phyloP scores from a whole-genome alignment of 2,113 vertebrate species.

The Symphodus melops region DNA sequence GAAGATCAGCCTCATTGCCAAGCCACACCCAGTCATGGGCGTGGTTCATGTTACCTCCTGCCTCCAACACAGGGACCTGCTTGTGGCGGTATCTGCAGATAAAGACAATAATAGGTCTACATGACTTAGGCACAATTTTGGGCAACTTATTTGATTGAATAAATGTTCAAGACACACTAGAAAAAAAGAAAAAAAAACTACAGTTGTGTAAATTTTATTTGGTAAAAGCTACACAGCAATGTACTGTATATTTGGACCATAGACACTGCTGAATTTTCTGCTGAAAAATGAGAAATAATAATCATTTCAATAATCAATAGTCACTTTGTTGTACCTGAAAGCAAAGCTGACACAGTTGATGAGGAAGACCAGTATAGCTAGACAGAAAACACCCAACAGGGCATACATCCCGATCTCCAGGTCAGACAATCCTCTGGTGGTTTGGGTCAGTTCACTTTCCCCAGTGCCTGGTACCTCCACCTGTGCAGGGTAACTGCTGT shows the following conservation, averaged over 20 bases:
- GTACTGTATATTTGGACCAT: too few species aligned
- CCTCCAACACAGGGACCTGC: conserved; percentile 91
- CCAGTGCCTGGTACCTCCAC: conserved; percentile 85
- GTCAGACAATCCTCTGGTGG: conserved; percentile 90
- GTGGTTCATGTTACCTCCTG: conserved; percentile 92
- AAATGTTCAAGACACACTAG: too few species aligned
- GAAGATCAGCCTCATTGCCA: conserved; percentile 91
- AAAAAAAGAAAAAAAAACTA: too few species aligned
- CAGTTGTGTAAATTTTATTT: too few species aligned
- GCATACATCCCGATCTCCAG: conserved; percentile 98
- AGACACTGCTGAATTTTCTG: too few species aligned
- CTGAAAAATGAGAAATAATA: too few species aligned
- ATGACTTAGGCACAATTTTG: background rate
- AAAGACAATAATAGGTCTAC: background rate
- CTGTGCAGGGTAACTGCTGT: conserved; percentile 86
- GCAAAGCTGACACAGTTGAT: conserved; percentile 98
- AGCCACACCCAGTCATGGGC: conserved; percentile 99
- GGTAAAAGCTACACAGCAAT: too few species aligned
- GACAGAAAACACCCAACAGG: conserved; percentile 94
- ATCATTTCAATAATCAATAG: too few species aligned
- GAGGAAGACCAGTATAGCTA: conserved; percentile 97
- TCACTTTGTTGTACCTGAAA: conserved; percentile 89
- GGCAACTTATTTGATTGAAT: background rate
- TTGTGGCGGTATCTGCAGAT: conserved; percentile 90
- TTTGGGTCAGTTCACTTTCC: conserved; percentile 88